Conservation (phyloP, 2,888 invertebrate genomes). For the Diaphora mendica region DNA sequence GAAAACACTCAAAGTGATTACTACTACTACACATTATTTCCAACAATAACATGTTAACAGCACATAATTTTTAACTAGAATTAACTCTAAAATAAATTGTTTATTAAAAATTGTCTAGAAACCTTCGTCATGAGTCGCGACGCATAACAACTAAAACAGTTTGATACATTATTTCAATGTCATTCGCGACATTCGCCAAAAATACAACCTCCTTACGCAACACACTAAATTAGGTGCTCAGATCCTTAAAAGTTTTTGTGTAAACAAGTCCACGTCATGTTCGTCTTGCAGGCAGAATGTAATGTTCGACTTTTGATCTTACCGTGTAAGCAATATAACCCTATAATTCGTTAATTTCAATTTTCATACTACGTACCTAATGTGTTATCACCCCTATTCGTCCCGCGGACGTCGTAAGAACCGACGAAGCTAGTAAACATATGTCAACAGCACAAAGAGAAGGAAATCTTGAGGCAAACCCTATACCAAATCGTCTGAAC, state of each 20-base stretch:
- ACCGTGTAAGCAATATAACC: too few relatives aligned
- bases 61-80: neutral
- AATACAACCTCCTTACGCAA: neutral
- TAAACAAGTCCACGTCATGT: conserved; percentile 2
- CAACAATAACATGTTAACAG: neutral
- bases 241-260: neutral
- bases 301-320: neutral
- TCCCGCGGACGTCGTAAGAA: too few relatives aligned
- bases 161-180: conserved; percentile 9
- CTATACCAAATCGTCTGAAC: too few relatives aligned
- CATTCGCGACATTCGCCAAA: conserved; percentile 11
- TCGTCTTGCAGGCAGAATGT: neutral
- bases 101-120: conserved; percentile 1
- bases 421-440: too few relatives aligned
- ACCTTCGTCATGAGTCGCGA: neutral
- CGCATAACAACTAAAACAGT: neutral
- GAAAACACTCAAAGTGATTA: too few relatives aligned
- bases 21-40: too few relatives aligned
- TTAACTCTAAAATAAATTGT: neutral
- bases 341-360: too few relatives aligned
- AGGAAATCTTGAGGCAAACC: too few relatives aligned
- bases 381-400: too few relatives aligned
- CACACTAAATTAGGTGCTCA: neutral
- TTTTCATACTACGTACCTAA: too few relatives aligned
- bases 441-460: too few relatives aligned